These are phyloP conservation scores for Melospiza georgiana DNA, from an alignment of 2,113 vertebrate species.

Conservation along the genomic window DNA sequence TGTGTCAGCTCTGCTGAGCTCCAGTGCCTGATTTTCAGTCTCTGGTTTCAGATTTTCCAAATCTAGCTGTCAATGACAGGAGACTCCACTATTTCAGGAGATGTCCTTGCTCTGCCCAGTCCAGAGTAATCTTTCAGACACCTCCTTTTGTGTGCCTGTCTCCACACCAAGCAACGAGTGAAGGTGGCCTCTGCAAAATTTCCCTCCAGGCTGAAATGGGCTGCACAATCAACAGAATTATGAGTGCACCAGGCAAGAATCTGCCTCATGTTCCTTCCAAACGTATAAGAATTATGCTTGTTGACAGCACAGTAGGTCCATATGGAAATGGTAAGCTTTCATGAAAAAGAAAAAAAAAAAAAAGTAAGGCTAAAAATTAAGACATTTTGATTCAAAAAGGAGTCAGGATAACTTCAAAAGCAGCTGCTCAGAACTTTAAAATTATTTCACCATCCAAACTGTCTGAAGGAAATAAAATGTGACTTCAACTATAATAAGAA, in stretches of 20 bases:
- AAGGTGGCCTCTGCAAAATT: not conserved
- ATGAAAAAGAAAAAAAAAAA: not conserved
- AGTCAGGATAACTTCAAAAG: not conserved
- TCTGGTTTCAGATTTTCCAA: constrained; percentile 27
- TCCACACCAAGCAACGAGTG: not conserved
- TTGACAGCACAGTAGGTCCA: not conserved
- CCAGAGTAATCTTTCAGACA: not conserved
- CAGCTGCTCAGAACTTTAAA: not conserved
- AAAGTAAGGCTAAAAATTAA: not conserved
- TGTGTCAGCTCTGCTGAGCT: not conserved
- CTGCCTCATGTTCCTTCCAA: not conserved
- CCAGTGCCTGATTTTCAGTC: not conserved
- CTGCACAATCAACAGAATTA: not conserved
- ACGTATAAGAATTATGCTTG: not conserved
- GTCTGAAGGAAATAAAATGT: not conserved
- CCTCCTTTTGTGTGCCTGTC: not conserved
- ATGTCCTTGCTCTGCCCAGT: not conserved
- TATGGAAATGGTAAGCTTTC: not conserved
- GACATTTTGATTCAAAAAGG: not conserved
- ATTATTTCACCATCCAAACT: not conserved
- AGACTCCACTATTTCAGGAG: not conserved
- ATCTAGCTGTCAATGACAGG: not conserved
- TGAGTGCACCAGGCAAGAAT: not conserved
- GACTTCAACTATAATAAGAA: not conserved
- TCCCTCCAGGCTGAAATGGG: not conserved